Conservation (phyloP, 2,888 invertebrate species). For the Seira ritae region DNA sequence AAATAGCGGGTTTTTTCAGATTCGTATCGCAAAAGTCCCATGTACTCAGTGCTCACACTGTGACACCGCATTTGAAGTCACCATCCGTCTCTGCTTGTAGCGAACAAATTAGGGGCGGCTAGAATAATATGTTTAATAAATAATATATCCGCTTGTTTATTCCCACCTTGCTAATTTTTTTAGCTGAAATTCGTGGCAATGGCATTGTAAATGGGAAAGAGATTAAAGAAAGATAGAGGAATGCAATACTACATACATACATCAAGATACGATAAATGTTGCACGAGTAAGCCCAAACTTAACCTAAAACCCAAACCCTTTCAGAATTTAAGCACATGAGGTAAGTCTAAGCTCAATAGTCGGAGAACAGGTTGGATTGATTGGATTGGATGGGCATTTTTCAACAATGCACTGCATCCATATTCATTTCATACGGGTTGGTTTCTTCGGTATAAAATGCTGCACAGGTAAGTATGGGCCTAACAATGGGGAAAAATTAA, state of each 20-base stretch:
- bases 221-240: background rate
- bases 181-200: background rate
- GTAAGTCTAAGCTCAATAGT: background rate
- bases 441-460: background rate
- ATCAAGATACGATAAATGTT: too few species aligned
- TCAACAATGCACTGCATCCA: background rate
- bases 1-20: too few species aligned
- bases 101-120: too few species aligned
- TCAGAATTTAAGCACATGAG: background rate
- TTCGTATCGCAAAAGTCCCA: too few species aligned
- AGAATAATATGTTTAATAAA: background rate
- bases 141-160: background rate
- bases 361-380: background rate
- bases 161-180: background rate
- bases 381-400: background rate
- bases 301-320: background rate
- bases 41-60: too few species aligned
- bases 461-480: background rate
- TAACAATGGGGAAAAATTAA: conserved; percentile 1
- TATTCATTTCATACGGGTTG: background rate
- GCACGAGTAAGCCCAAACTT: background rate
- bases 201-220: background rate
- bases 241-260: too few species aligned
- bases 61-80: too few species aligned
- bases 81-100: too few species aligned